Percentiles rank a stretch among this genome's conserved stretches.
Conservation (phyloP, 1,140 invertebrate genomes). For the Anastatus disparis region DNA sequence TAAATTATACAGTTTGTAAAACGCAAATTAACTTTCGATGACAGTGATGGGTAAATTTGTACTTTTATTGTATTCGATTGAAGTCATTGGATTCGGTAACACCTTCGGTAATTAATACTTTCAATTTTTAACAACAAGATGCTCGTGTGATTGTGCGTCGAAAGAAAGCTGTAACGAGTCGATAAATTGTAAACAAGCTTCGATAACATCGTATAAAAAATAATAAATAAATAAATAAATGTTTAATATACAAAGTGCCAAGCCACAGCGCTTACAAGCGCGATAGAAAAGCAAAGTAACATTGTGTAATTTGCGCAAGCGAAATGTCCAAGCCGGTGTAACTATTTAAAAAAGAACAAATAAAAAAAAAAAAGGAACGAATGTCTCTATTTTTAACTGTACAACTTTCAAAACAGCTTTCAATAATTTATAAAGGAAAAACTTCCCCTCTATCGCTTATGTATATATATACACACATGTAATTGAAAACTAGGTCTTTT, state of each 20-base stretch:
- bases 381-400: conserved; percentile 32
- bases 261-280: background rate
- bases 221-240: background rate
- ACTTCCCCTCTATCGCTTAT: background rate
- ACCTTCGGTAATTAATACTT: too few species aligned
- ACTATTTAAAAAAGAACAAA: too few species aligned
- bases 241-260: background rate
- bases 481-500: background rate
- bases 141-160: too few species aligned
- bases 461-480: too few species aligned
- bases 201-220: background rate
- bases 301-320: conserved; percentile 39
- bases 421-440: conserved; percentile 38
- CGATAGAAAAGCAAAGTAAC: conserved; percentile 26
- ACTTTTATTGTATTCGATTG: too few species aligned
- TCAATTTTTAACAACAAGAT: too few species aligned
- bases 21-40: too few species aligned
- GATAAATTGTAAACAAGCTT: background rate
- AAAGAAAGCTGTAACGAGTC: too few species aligned
- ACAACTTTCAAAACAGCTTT: conserved; percentile 40
- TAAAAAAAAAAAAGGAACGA: background rate
- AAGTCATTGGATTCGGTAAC: too few species aligned
- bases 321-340: background rate
- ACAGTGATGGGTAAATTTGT: too few species aligned
- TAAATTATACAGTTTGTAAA: too few species aligned